A percentile compares a stretch with the other conserved stretches of the same genome.
Conservation (phyloP, 2,113 vertebrate genomes). For the Macroglossus sobrinus region DNA sequence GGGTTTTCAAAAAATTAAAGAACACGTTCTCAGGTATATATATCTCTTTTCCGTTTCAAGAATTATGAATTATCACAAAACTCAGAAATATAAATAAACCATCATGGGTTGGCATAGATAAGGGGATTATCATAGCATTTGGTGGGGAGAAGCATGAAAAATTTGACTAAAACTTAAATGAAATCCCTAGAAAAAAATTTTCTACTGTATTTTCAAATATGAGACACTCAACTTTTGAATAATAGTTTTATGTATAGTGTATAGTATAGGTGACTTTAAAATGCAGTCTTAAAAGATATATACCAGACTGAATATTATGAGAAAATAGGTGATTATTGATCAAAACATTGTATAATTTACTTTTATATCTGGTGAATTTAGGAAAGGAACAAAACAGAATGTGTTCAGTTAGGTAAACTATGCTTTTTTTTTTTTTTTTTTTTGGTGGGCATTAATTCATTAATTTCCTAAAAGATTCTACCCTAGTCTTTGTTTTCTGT, state of each 20-base stretch:
- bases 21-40: neutral
- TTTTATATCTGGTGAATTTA: neutral
- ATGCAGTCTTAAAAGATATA: neutral
- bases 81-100: neutral
- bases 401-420: neutral
- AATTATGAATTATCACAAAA: neutral
- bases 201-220: neutral
- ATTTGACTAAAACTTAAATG: neutral
- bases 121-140: neutral
- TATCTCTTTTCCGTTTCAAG: neutral
- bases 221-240: conserved; percentile 6
- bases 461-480: neutral
- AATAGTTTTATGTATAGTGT: neutral
- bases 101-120: neutral
- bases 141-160: neutral
- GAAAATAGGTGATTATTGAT: neutral
- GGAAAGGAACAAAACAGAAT: neutral
- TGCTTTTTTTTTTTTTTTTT: neutral
- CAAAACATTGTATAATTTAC: neutral
- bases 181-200: neutral
- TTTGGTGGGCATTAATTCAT: neutral
- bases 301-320: neutral
- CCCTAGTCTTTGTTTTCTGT: neutral
- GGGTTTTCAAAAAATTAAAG: neutral
- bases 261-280: neutral